These are phyloP conservation scores for Dryocosmus kuriphilus DNA, from an alignment of 2,888 invertebrate genomes.

Conservation along the genomic window DNA sequence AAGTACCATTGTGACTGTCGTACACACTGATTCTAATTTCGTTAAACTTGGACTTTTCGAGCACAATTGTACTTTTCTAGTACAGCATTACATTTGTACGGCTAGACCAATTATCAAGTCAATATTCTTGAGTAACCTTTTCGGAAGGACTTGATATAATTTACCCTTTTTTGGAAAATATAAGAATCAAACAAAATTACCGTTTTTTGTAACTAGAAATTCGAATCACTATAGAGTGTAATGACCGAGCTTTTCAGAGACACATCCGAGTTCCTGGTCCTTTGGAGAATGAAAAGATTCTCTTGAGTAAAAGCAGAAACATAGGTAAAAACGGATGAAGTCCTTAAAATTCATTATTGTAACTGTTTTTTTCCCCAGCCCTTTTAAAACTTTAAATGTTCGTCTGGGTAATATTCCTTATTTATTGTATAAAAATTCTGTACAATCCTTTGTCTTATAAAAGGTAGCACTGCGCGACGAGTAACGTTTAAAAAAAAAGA, in stretches of 20 bases:
- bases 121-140: too few relatives aligned
- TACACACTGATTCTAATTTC: too few relatives aligned
- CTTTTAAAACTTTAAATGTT: slow-evolving; percentile 6
- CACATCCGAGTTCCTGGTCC: too few relatives aligned
- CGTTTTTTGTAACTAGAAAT: slow-evolving; percentile 30
- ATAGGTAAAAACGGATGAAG: slow-evolving; percentile 16
- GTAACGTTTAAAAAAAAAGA: not conserved
- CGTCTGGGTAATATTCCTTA: not conserved
- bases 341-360: not conserved
- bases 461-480: not conserved
- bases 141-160: not conserved
- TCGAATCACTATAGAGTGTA: not conserved
- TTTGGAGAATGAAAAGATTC: slow-evolving; percentile 35
- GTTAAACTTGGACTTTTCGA: too few relatives aligned
- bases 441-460: slow-evolving; percentile 21
- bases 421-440: slow-evolving; percentile 22
- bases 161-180: slow-evolving; percentile 6
- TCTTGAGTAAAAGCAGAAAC: slow-evolving; percentile 17
- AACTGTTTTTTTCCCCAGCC: not conserved
- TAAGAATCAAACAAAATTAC: slow-evolving; percentile 40
- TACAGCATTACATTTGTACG: too few relatives aligned
- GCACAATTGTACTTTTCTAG: too few relatives aligned
- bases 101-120: too few relatives aligned
- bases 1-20: too few relatives aligned
- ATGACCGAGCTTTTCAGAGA: too few relatives aligned